phyloP scores from a whole-genome alignment of 2,888 invertebrate species.

The Drosophila diplacantha region DNA sequence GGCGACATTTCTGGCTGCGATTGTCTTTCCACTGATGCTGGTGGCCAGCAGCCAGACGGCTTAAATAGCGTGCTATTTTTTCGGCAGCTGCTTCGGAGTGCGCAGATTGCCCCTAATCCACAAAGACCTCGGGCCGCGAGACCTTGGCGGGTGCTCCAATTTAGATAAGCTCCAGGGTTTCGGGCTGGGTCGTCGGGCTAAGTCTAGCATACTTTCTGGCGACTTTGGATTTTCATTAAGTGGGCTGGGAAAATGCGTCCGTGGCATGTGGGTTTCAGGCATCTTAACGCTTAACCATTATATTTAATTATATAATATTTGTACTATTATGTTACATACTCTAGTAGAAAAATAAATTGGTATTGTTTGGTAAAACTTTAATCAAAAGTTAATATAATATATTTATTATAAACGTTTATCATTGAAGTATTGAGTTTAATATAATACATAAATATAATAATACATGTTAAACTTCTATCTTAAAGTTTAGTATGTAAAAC shows the following conservation, averaged over 20 bases:
- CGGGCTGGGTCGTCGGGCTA: not conserved
- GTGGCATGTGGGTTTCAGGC: not conserved
- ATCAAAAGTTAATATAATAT: too few relatives aligned
- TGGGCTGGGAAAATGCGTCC: slow-evolving; percentile 6
- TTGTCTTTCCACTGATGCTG: slow-evolving; percentile 19
- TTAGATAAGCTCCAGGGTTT: slow-evolving; percentile 49
- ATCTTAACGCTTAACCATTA: too few relatives aligned
- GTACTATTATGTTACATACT: too few relatives aligned
- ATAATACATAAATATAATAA: not conserved
- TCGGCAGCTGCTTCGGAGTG: slow-evolving; percentile 25
- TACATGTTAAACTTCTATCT: too few relatives aligned
- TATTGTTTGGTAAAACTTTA: too few relatives aligned
- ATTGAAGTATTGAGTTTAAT: not conserved
- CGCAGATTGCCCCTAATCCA: slow-evolving; percentile 29
- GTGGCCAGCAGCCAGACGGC: slow-evolving; percentile 9
- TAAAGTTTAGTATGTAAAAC: not conserved
- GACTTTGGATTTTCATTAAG: slow-evolving; percentile 4
- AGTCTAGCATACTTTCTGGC: slow-evolving; percentile 41
- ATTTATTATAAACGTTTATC: not conserved
- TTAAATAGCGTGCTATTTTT: slow-evolving; percentile 50
- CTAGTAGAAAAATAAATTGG: too few relatives aligned
- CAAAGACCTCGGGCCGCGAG: slow-evolving; percentile 7
- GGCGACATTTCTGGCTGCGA: slow-evolving; percentile 28
- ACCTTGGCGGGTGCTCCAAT: slow-evolving; percentile 48
- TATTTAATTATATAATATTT: not conserved